Evolutionary conservation across 2,888 invertebrate genomes (phyloP).

Genomic region (Auanema sp.): DNA sequence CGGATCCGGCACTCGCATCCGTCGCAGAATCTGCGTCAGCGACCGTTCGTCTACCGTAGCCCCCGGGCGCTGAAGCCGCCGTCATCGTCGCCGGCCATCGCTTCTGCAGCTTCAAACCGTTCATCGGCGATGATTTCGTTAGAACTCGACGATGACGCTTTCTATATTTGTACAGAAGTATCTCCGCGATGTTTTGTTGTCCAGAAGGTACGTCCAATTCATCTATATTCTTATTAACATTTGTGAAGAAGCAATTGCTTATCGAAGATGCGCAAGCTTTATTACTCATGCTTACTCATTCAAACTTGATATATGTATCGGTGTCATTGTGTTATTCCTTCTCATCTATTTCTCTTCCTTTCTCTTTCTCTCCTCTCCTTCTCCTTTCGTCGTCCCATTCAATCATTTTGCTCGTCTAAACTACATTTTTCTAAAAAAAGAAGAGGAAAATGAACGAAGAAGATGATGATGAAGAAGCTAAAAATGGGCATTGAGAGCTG

Average conservation of each 20-base stretch:
- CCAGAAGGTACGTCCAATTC: constrained; percentile 70
- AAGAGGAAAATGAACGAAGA: not conserved
- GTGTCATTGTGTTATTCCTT: not conserved
- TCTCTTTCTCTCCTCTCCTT: not conserved
- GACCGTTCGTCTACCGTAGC: not conserved
- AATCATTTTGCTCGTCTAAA: not conserved
- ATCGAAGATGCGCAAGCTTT: too few species aligned
- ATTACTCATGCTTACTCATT: too few species aligned
- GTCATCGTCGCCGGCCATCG: constrained; percentile 2
- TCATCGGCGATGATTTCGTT: constrained; percentile 31
- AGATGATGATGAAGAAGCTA: constrained; percentile 2
- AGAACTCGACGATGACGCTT: constrained; percentile 50
- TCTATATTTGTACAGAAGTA: constrained; percentile 73
- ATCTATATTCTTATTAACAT: not conserved
- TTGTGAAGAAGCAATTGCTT: not conserved
- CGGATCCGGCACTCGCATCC: constrained; percentile 5
- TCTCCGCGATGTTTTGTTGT: constrained; percentile 74
- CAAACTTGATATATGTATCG: too few species aligned
- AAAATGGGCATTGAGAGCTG: constrained; percentile 7
- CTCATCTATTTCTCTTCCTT: not conserved
- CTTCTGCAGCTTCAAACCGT: not conserved
- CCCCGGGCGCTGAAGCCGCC: constrained; percentile 2
- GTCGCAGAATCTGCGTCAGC: not conserved
- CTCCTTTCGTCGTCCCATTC: constrained; percentile 1
- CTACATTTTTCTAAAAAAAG: too few species aligned